Conservation (phyloP, 1,140 invertebrate species). For the Antheraea pernyi region DNA sequence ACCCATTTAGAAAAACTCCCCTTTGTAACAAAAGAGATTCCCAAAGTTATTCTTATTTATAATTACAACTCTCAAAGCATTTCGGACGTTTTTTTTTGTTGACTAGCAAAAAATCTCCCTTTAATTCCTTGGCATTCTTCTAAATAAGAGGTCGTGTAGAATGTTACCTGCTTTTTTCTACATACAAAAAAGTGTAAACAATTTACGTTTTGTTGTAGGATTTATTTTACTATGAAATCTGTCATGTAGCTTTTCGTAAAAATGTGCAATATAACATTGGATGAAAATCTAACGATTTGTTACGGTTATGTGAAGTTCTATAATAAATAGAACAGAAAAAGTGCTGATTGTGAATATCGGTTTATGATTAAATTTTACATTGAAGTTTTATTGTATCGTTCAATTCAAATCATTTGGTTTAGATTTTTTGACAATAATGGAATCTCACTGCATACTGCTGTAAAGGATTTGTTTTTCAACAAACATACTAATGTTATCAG, state of each 20-base stretch:
- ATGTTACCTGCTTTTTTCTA: conserved; percentile 50
- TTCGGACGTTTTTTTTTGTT: conserved; percentile 55
- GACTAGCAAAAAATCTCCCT: conserved; percentile 59
- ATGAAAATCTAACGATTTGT: conserved; percentile 19
- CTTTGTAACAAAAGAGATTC: conserved; percentile 67
- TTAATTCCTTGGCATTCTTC: conserved; percentile 57
- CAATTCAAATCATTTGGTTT: too few relatives aligned
- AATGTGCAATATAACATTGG: conserved; percentile 29
- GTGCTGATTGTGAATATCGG: neutral
- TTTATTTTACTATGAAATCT: conserved; percentile 27
- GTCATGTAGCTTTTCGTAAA: conserved; percentile 26
- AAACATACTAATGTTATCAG: too few relatives aligned
- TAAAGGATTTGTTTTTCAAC: too few relatives aligned
- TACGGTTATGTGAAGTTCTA: conserved; percentile 17
- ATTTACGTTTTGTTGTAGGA: conserved; percentile 31
- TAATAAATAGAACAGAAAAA: conserved; percentile 8
- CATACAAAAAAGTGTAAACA: conserved; percentile 72
- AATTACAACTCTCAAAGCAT: conserved; percentile 70
- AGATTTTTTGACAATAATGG: too few relatives aligned
- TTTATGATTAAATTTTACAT: neutral
- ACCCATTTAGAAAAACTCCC: conserved; percentile 72
- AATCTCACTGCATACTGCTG: too few relatives aligned
- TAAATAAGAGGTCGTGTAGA: conserved; percentile 47
- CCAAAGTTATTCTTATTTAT: conserved; percentile 75
- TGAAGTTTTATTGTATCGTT: neutral